Base-by-base conservation (phyloP, 2,888 invertebrate species). In the Cryptocephalus moraei region DNA sequence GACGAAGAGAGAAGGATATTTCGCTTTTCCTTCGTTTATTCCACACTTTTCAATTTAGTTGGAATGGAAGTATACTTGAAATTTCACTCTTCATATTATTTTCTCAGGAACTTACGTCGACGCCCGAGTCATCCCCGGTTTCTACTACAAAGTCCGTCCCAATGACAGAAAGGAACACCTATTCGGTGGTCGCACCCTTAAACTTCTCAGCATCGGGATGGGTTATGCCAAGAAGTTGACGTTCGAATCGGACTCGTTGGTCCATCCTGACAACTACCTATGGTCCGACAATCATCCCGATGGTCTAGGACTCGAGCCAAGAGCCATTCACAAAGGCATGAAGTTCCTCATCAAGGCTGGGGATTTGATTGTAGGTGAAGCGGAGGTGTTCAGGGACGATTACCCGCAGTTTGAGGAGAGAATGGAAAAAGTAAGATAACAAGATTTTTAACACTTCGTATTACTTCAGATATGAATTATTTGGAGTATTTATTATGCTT, bases 221-320 rank as follows among this genome's bases (percentile, higher is more conserved):
- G 86, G 87, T 12, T 87, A 86, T 60, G 86, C 84, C 32, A 86
- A 86, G 63, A 75, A 86, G 43, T 73, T 87, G 49, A 84, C 84
- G 1, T 86, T 86, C 69, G 75, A 79, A 57, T 80, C 84, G 0
- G 79, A 82, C 53, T 75, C 76, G 2, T 67, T 77, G 13, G 72
- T 79, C 46, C 68, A 71, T 11, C 78, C 80, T 3, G 75, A 81
- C 55, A 83, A 84, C 67, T 84, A 79, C 65, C 81, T 87, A 69
- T 86, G 86, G 85, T 85, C 85, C 22, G 86, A 87, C 68, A 84
- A 81, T 38, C 80, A 82, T 56, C 79, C 83, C 4, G 82, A 83
- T 59, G 86, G 86, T 34, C 71, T 81, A 49, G 86, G 84, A 43
- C 73, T 83, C 63, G 82, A 83, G 64, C 74, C 81, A 2, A 74